Evolutionary conservation across 1,140 invertebrate species (phyloP).

Genomic region (Diabrotica undecimpunctata): DNA sequence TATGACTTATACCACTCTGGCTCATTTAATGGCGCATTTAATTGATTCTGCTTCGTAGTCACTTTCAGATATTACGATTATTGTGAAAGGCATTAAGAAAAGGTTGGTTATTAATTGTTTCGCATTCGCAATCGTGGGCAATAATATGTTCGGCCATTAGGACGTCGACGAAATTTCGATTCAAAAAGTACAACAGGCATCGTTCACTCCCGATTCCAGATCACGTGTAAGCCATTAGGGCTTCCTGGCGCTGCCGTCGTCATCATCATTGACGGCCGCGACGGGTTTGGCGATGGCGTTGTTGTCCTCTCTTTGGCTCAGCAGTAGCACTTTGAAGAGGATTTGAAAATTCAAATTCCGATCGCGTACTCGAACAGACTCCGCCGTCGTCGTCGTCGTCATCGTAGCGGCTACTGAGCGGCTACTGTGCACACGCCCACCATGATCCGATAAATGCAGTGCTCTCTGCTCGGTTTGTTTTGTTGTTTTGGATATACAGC

Average conservation of each 20-base stretch:
- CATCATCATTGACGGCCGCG: conserved; percentile 9
- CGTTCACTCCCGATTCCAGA: conserved; percentile 40
- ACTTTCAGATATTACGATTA: no score
- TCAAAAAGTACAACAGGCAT: conserved; percentile 3
- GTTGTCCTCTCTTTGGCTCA: background rate
- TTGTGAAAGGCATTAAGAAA: no score
- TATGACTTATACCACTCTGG: no score
- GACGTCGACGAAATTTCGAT: background rate
- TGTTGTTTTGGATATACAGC: conserved; percentile 23
- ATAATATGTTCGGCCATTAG: no score
- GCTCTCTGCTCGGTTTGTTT: conserved; percentile 36
- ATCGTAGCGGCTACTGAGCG: conserved; percentile 23
- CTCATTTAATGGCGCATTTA: no score
- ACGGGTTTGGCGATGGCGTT: background rate
- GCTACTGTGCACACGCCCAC: conserved; percentile 37
- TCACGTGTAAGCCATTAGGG: conserved; percentile 45
- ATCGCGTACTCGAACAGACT: conserved; percentile 25
- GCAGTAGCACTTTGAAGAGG: conserved; percentile 13
- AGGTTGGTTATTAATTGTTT: no score
- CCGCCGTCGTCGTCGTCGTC: conserved; percentile 11
- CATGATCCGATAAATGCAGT: conserved; percentile 38
- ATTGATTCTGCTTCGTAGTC: no score
- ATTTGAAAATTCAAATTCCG: conserved; percentile 31
- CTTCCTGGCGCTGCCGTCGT: conserved; percentile 36
- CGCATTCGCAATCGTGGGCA: no score